Evolutionary conservation across 1,140 invertebrate species (phyloP).

Genomic region (Neelides sp.): DNA sequence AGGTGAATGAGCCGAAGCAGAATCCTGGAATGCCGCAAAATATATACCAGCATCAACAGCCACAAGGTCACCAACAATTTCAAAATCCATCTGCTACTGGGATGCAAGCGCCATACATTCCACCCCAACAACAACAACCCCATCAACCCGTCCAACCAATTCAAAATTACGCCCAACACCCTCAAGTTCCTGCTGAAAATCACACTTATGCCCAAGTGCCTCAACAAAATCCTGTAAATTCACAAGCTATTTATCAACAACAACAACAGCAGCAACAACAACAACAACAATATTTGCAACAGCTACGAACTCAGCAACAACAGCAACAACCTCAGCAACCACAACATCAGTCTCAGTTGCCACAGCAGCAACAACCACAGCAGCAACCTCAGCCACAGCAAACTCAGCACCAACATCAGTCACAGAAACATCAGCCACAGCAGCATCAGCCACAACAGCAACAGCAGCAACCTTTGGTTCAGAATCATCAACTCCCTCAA

Average conservation of each 20-base stretch:
- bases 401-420: too few relatives aligned
- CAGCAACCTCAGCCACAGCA: too few relatives aligned
- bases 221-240: too few relatives aligned
- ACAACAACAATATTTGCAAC: constrained; percentile 19
- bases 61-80: constrained; percentile 28
- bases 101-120: constrained; percentile 4
- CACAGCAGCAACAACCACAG: too few relatives aligned
- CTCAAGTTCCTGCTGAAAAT: too few relatives aligned
- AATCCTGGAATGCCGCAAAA: constrained; percentile 3
- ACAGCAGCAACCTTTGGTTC: constrained; percentile 19
- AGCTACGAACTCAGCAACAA: constrained; percentile 3
- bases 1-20: constrained; percentile 6
- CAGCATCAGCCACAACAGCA: too few relatives aligned
- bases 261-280: constrained; percentile 14
- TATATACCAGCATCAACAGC: constrained; percentile 25
- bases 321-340: constrained; percentile 2
- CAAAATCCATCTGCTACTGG: background rate
- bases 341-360: background rate
- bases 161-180: too few relatives aligned
- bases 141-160: too few relatives aligned
- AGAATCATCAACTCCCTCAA: constrained; percentile 9
- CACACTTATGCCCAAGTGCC: too few relatives aligned
- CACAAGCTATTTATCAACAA: constrained; percentile 14
- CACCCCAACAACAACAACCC: constrained; percentile 12
- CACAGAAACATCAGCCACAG: too few relatives aligned